Base-by-base conservation (phyloP, 2,113 vertebrate species). In the Lagopus muta region DNA sequence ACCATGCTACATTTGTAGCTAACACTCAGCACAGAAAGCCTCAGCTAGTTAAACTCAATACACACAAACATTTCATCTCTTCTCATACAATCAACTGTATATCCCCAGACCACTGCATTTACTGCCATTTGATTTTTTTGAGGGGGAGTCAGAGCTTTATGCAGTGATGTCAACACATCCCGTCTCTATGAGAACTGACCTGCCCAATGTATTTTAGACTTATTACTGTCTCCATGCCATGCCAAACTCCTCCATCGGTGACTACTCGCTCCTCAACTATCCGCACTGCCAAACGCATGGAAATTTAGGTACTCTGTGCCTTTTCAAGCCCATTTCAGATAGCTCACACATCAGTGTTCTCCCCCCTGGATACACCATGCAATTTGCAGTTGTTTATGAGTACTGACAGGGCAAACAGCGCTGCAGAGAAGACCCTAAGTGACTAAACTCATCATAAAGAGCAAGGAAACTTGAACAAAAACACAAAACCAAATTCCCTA, bases 131-230 rank as follows among this genome's bases (percentile, higher is more conserved):
- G 4, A 34, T 24, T 70, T 15, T 10, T 45, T 76, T 77, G 15
- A 6, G 16, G n/a, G 28, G 22, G 6, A 69, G 30, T 11, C 61
- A 89, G 70, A 72, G 18, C 10, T 92, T 50, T 32, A 20, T 14
- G 4, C 0, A 54, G 13, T 38, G 28, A 21, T 36, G 61, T 36
- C 0, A 0, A 61, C 27, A 72, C 17, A n/a, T 8, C 20, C 45
- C 11, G 4, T 19, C 27, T 71, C 45, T 61, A 47, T 3, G 2
- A 6, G 21, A 54, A 79, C 25, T 55, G 32, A 67, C 28, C 13
- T 52, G 22, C 25, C 16, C 61, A 54, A 10, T 52, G 3, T 40
- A 34, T 28, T 88, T 86, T 24, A 62, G 18, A 42, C 7, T 42
- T 69, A 25, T 6, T 18, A 2, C 30, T 52, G 42, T 2, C 55